Percentiles rank a stretch among this genome's conserved stretches.
Evolutionary conservation across 2,888 invertebrate species (phyloP).

Genomic region (Cetonia aurata): DNA sequence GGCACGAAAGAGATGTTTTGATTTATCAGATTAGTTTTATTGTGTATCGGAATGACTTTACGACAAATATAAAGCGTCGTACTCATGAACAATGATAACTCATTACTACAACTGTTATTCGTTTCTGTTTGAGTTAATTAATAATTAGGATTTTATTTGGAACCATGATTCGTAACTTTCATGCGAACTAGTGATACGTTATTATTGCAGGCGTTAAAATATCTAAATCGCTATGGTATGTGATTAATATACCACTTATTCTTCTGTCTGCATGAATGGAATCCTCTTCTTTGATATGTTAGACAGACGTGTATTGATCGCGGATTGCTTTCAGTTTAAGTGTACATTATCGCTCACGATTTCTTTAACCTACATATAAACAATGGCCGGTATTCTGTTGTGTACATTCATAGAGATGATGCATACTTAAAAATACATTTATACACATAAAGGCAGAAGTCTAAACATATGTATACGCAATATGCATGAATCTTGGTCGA

Average conservation of each 20-base stretch:
- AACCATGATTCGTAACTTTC: conserved; percentile 32
- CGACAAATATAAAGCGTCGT: conserved; percentile 10
- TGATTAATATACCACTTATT: too few species aligned
- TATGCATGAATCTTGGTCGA: not conserved
- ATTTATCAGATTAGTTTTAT: conserved; percentile 27
- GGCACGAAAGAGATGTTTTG: conserved; percentile 13
- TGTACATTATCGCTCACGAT: conserved; percentile 12
- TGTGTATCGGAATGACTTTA: not conserved
- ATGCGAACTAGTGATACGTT: conserved; percentile 25
- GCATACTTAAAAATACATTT: not conserved
- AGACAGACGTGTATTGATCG: conserved; percentile 9
- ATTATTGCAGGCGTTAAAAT: conserved; percentile 21
- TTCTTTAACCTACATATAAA: conserved; percentile 39
- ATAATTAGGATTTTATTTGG: conserved; percentile 41
- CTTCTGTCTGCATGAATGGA: too few species aligned
- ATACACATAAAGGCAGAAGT: too few species aligned
- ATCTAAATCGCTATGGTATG: conserved; percentile 7
- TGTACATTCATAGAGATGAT: not conserved
- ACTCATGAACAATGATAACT: conserved; percentile 34
- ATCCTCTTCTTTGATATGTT: not conserved
- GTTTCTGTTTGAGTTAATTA: conserved; percentile 32
- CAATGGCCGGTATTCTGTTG: conserved; percentile 29
- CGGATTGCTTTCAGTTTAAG: conserved; percentile 21
- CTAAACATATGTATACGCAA: too few species aligned
- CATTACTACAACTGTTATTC: conserved; percentile 33